Conservation (phyloP, 2,888 invertebrate genomes). For the Lobophora halterata region DNA sequence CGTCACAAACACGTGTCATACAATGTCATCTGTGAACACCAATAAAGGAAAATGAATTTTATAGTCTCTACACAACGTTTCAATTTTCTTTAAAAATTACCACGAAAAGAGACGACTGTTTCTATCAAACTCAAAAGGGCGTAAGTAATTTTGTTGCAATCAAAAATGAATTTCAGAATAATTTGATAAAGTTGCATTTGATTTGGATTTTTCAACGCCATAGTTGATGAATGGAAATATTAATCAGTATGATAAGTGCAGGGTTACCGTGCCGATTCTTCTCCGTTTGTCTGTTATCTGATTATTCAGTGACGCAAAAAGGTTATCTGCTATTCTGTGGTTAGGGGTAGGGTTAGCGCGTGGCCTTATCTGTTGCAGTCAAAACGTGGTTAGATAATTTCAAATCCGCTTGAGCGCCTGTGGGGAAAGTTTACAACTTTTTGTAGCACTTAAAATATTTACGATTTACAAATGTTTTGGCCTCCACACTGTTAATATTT, state of each 20-base stretch:
- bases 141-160: constrained; percentile 10
- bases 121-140: constrained; percentile 14
- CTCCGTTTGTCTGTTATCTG: constrained; percentile 45
- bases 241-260: constrained; percentile 49
- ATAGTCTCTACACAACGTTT: constrained; percentile 7
- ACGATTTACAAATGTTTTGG: too few species aligned
- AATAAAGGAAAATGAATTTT: constrained; percentile 16
- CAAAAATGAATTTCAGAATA: constrained; percentile 6
- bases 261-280: constrained; percentile 28
- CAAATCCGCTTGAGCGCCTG: constrained; percentile 20
- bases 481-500: too few species aligned
- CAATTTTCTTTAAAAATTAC: constrained; percentile 12
- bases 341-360: constrained; percentile 41
- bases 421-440: constrained; percentile 15
- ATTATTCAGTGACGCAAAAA: constrained; percentile 36
- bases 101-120: constrained; percentile 10
- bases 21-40: constrained; percentile 17
- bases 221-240: constrained; percentile 49
- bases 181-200: constrained; percentile 15
- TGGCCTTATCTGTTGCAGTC: constrained; percentile 41
- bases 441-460: constrained; percentile 4
- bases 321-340: constrained; percentile 20
- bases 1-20: constrained; percentile 39
- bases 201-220: constrained; percentile 33
- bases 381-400: constrained; percentile 35